Evolutionary conservation across 2,113 vertebrate species (phyloP).

Genomic region (Dermatemys mawii): DNA sequence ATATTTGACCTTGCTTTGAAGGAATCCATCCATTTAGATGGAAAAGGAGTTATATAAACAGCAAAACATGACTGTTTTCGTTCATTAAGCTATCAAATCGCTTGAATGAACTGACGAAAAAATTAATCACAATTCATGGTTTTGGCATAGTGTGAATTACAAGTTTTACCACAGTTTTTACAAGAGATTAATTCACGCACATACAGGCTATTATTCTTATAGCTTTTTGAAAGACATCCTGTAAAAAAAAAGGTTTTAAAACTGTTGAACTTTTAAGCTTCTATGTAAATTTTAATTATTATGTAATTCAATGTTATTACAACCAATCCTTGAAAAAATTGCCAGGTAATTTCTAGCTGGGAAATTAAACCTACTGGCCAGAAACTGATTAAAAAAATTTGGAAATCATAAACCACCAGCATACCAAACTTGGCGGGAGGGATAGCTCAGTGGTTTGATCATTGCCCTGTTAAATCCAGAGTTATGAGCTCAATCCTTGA

Average conservation of each 20-base stretch:
- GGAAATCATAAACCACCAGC: not conserved
- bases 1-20: not conserved
- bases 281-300: not conserved
- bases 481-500: too few relatives aligned
- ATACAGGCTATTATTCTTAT: not conserved
- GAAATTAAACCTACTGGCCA: not conserved
- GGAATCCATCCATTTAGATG: not conserved
- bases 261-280: not conserved
- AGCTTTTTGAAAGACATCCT: not conserved
- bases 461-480: too few relatives aligned
- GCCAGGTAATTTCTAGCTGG: not conserved
- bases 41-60: constrained; percentile 3
- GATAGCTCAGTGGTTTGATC: too few relatives aligned
- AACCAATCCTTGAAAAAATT: not conserved
- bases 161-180: not conserved
- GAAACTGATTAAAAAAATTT: not conserved
- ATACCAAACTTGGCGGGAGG: too few relatives aligned
- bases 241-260: not conserved
- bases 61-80: not conserved
- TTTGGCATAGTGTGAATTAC: not conserved
- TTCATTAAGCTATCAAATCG: constrained; percentile 13
- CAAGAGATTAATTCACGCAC: not conserved
- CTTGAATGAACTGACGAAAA: not conserved
- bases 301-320: not conserved
- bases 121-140: not conserved